These are phyloP conservation scores for Bubalus kerabau DNA, from an alignment of 2,113 vertebrate genomes.

Conservation along the genomic window DNA sequence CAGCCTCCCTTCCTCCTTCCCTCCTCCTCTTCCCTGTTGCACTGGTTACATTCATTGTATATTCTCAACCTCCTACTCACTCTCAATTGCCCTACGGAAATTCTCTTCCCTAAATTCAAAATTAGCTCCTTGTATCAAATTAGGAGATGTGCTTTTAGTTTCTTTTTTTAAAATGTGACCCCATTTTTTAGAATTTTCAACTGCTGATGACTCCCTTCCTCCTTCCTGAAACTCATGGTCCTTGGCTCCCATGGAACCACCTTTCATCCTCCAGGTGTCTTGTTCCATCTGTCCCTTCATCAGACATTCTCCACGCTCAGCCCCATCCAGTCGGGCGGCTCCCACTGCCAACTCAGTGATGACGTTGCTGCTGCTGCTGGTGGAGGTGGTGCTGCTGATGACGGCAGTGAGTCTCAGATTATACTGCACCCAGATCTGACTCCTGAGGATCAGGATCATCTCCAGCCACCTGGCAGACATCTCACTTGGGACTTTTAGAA, in stretches of 20 bases:
- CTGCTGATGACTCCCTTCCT: neutral
- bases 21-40: fast-evolving
- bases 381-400: neutral
- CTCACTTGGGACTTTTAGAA: neutral
- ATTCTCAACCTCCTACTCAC: neutral
- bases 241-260: neutral
- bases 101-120: neutral
- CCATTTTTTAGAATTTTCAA: neutral
- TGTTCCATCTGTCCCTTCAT: no score
- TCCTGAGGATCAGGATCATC: neutral
- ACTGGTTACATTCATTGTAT: fast-evolving
- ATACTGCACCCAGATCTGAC: neutral
- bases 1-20: neutral
- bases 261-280: neutral
- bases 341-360: neutral
- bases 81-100: neutral
- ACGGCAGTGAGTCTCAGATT: fast-evolving
- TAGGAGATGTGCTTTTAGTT: neutral
- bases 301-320: neutral
- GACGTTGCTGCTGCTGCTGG: neutral
- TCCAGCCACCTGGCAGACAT: no score
- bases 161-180: neutral
- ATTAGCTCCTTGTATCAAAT: neutral
- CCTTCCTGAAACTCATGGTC: neutral
- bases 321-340: neutral